phyloP scores from a whole-genome alignment of 2,797 vertebrate species.

The Mico argentatus region DNA sequence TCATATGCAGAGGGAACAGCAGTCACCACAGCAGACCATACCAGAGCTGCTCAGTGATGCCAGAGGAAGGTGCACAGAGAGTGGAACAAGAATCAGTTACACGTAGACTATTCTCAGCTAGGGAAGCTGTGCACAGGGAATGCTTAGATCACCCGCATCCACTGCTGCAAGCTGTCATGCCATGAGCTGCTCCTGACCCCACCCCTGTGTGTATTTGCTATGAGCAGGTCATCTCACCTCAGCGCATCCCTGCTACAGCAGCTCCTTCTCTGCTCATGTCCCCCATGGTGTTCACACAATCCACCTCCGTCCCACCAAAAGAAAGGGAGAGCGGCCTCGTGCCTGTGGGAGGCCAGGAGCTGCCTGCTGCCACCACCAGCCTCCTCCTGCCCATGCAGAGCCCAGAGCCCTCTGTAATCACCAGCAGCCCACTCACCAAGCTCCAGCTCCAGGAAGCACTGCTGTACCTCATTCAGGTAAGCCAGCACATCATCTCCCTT shows the following conservation, averaged over 20 bases:
- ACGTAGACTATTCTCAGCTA: not conserved
- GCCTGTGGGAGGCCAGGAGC: constrained; percentile 69
- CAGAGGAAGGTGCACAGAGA: not conserved
- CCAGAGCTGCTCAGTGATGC: not conserved
- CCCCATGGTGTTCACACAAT: constrained; percentile 91
- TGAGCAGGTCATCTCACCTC: constrained; percentile 89
- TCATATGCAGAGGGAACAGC: fast-evolving
- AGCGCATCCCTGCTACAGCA: constrained; percentile 86
- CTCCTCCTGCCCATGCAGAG: constrained; percentile 79
- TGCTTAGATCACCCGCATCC: no score
- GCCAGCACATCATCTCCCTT: fast-evolving
- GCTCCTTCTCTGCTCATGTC: constrained; percentile 90
- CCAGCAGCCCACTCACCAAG: constrained; percentile 85
- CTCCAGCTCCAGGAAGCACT: constrained; percentile 92
- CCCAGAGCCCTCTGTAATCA: constrained; percentile 72
- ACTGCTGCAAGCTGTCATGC: fast-evolving
- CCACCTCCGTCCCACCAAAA: constrained; percentile 71
- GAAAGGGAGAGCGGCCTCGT: constrained; percentile 54
- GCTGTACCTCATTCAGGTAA: constrained; percentile 93
- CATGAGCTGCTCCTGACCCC: not conserved
- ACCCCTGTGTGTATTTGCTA: not conserved
- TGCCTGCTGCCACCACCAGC: constrained; percentile 11
- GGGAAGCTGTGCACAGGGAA: not conserved
- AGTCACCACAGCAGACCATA: not conserved
- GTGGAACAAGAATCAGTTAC: not conserved